phyloP scores from a whole-genome alignment of 92 coral and sea anemone species.

The Bergia puertoricense region DNA sequence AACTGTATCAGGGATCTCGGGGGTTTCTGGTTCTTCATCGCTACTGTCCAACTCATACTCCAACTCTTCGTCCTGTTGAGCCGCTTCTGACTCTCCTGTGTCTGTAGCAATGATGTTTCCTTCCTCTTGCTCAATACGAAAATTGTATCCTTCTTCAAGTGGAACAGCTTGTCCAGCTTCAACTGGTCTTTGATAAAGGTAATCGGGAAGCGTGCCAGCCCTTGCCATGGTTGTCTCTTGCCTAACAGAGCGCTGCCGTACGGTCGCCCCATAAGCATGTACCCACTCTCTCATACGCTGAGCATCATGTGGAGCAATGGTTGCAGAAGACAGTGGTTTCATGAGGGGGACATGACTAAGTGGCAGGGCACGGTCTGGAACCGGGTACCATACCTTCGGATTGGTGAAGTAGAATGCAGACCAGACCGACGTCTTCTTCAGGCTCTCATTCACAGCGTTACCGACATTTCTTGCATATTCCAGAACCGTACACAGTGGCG shows the following conservation, averaged over 20 bases:
- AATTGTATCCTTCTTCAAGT: constrained; percentile 11
- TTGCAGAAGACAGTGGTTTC: constrained; percentile 36
- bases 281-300: constrained; percentile 58
- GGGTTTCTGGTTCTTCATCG: constrained; percentile 1
- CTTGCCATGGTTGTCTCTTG: constrained; percentile 46
- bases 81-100: neutral
- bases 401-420: constrained; percentile 30
- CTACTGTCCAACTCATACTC: constrained; percentile 15
- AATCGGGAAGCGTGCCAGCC: constrained; percentile 26
- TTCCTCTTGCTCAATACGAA: neutral
- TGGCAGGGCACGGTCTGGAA: constrained; percentile 45
- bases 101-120: no score
- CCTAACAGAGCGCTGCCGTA: constrained; percentile 49
- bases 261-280: constrained; percentile 46
- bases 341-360: constrained; percentile 31
- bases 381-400: constrained; percentile 42
- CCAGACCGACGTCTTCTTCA: constrained; percentile 25
- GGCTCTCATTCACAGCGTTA: constrained; percentile 45
- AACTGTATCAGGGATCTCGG: no score
- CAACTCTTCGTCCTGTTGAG: constrained; percentile 11
- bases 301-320: constrained; percentile 39
- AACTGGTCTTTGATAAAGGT: constrained; percentile 1
- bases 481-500: constrained; percentile 41
- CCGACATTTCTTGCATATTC: constrained; percentile 48
- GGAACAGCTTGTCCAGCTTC: neutral